A percentile compares a stretch with the other conserved stretches of the same genome.
phyloP scores from a whole-genome alignment of 1,140 invertebrate species.

The Halesus radiatus region DNA sequence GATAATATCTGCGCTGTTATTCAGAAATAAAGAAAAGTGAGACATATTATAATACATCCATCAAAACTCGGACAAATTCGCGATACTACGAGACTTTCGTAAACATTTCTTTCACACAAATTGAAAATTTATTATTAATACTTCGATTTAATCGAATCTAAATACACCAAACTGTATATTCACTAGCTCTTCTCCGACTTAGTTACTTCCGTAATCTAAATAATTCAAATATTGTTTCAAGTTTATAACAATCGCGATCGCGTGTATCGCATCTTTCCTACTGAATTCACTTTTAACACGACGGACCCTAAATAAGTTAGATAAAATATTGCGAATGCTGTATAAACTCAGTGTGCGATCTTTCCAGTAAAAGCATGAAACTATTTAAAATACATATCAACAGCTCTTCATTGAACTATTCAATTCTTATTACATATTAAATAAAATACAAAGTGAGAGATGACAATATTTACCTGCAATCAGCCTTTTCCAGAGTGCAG shows the following conservation, averaged over 20 bases:
- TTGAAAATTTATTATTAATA: slow-evolving; percentile 16
- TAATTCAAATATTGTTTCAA: slow-evolving; percentile 44
- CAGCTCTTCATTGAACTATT: slow-evolving; percentile 11
- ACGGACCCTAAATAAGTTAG: slow-evolving; percentile 40
- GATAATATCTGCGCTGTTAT: slow-evolving; percentile 29
- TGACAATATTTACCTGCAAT: slow-evolving; percentile 50
- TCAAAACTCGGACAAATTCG: slow-evolving; percentile 35
- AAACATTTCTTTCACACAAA: slow-evolving; percentile 30
- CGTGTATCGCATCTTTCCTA: slow-evolving; percentile 46
- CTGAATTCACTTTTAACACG: slow-evolving; percentile 42
- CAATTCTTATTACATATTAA: slow-evolving; percentile 33
- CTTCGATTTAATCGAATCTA: slow-evolving; percentile 16
- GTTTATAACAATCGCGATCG: slow-evolving; percentile 46
- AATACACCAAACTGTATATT: slow-evolving; percentile 4
- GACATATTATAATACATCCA: slow-evolving; percentile 32
- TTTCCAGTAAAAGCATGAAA: slow-evolving; percentile 17
- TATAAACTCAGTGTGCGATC: slow-evolving; percentile 34
- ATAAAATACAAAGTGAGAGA: slow-evolving; percentile 44
- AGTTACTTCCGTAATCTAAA: slow-evolving; percentile 19
- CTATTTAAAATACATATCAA: background rate
- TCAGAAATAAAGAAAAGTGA: slow-evolving; percentile 13
- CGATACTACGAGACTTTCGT: slow-evolving; percentile 20
- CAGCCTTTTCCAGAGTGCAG: slow-evolving; percentile 39
- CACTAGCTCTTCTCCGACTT: background rate
- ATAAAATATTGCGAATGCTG: slow-evolving; percentile 41